A percentile compares a stretch with the other conserved stretches of the same genome.
phyloP scores from a whole-genome alignment of 2,113 vertebrate species.

The Alligator sinensis region DNA sequence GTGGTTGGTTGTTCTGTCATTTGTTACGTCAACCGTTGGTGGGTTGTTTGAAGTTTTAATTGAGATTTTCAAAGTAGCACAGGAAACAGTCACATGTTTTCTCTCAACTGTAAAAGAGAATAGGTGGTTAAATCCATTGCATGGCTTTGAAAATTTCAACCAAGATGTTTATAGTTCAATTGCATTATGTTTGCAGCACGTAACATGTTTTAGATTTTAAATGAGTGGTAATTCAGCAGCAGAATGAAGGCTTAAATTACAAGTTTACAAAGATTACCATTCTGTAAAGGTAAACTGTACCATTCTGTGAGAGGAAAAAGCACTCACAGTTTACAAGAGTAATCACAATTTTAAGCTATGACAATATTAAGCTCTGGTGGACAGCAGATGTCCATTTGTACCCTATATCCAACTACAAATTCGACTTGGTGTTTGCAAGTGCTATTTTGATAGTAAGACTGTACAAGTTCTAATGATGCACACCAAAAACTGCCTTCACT shows the following conservation, averaged over 20 bases:
- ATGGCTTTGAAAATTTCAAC: not conserved
- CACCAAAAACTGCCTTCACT: not conserved
- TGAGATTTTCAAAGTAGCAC: conserved; percentile 26
- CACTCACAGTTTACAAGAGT: not conserved
- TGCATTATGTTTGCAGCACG: not conserved
- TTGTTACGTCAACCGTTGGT: not conserved
- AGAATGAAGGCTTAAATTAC: conserved; percentile 25
- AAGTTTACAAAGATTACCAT: not conserved
- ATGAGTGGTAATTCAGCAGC: not conserved
- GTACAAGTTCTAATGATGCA: not conserved
- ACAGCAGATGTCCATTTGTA: not conserved
- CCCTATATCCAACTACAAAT: not conserved
- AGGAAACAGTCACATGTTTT: not conserved
- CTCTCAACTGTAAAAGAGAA: conserved; percentile 27
- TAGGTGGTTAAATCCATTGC: fast-evolving
- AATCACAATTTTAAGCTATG: not conserved
- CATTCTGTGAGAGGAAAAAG: not conserved
- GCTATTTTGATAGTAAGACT: not conserved
- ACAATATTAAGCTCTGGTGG: not conserved
- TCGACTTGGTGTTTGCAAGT: not conserved
- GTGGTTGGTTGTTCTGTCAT: conserved; percentile 24
- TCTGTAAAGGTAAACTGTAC: not conserved
- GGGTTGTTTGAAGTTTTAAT: not conserved
- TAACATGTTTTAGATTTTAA: conserved; percentile 15
- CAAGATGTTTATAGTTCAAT: not conserved